Evolutionary conservation across 2,797 vertebrate species (phyloP), one percentile per base, ranked within the genome.

Genomic region (Mus minutoides): DNA sequence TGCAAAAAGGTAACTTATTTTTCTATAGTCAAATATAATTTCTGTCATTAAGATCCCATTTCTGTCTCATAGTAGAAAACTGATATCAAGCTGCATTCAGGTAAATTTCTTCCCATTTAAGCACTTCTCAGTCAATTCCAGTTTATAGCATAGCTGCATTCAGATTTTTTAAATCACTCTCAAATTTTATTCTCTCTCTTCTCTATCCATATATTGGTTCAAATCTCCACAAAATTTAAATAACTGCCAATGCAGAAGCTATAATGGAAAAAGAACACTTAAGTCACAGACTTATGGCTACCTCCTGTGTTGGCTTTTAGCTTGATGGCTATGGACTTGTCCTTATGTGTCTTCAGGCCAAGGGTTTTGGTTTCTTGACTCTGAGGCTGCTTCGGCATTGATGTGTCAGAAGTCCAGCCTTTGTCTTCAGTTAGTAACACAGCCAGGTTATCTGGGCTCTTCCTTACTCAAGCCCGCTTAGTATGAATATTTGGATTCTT

Each of bases 11-110:
- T 89, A 97, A 97, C 91, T 97, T 97, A 97, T 88, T 97, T 96
- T 97, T 97, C 92, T 95, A 94, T 97, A 97, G 90, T 94, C 88
- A 97, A 95, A 94, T 94, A 87, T 97, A 97, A 97, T 97, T 97
- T 97, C 94, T 94, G 87, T 96, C 96, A 98, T 97, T 96, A 97
- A 96, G 95, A 86, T 97, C 62, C 82, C 91, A 95, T 95, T 97
- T 97, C 78, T 93, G 46, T 92, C 97, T 91, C 88, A 75, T 80
- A 93, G 93, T 86, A 96, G 79, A 95, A 95, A 96, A 95, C 93
- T 84, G 82, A 54, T 93, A 97, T 92, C 88, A 96, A 94, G 95
- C 96, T 94, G 75, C 95, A 97, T 97, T 97, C 96, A 97, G 97
- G 97, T 97, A 97, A 96, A 98, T 97, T 96, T 97, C 95, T 94